Evolutionary conservation across 2,113 vertebrate species (phyloP).

Genomic region (Brachirus orientalis): DNA sequence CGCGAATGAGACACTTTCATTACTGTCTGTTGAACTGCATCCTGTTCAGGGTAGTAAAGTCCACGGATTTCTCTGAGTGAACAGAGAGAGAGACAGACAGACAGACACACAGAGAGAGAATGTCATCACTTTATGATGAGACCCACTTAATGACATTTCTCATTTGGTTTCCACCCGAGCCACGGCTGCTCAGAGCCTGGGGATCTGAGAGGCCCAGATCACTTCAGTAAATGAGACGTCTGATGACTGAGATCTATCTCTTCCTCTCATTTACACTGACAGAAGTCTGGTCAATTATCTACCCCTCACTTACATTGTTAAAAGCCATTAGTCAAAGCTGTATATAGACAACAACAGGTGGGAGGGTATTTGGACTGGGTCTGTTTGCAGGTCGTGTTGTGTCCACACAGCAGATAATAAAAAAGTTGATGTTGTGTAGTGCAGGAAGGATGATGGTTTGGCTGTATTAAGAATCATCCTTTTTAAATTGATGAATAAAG

Average conservation of each 20-base stretch:
- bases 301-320: slow-evolving; percentile 47
- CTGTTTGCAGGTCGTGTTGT: not conserved
- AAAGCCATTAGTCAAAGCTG: slow-evolving; percentile 57
- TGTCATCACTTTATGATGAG: slow-evolving; percentile 64
- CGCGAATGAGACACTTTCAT: slow-evolving; percentile 81
- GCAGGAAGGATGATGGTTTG: not conserved
- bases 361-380: slow-evolving; percentile 1
- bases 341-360: slow-evolving; percentile 41
- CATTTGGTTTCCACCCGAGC: slow-evolving; percentile 64
- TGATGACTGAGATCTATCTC: slow-evolving; percentile 51
- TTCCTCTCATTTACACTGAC: slow-evolving; percentile 43
- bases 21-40: slow-evolving; percentile 78
- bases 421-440: not conserved
- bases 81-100: not conserved
- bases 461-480: not conserved
- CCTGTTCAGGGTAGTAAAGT: slow-evolving; percentile 73
- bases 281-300: slow-evolving; percentile 47
- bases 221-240: slow-evolving; percentile 51
- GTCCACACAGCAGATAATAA: no score
- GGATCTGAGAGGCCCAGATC: slow-evolving; percentile 50
- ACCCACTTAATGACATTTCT: slow-evolving; percentile 72
- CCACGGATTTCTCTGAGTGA: slow-evolving; percentile 19
- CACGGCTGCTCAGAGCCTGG: slow-evolving; percentile 39
- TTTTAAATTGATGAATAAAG: slow-evolving; percentile 4
- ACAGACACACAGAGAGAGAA: no score